Base-by-base conservation (phyloP, 2,888 invertebrate species). In the Reticulitermes lucifugus region DNA sequence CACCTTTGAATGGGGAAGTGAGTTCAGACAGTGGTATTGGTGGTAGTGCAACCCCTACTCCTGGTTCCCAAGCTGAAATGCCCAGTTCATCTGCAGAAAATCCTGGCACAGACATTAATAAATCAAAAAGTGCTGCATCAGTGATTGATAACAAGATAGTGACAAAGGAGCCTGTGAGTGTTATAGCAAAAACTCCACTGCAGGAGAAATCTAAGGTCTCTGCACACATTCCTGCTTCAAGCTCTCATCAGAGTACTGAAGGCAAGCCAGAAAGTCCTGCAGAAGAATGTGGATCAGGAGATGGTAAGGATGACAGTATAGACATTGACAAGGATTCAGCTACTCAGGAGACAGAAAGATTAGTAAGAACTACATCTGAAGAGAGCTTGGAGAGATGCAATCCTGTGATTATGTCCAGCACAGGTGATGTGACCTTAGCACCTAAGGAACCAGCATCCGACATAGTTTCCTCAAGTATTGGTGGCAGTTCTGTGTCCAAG, bases 1-100 rank as follows among this genome's bases (percentile, higher is more conserved):
- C 90, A 87, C 90, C 90, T 0, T 85, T 91, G 6, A 91, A 91
- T 83, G 91, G 90, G 7, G 91, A 91, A 87, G 89, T 90, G 0
- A 90, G 90, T 7, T 91, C 90, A 3, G 90, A 90, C 86, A 90
- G 90, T 84, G 90, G 90, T 35, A 90, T 90, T 70, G 81, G 85
- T 51, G 90, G 90, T 86, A 90, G 90, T 86, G 89, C 90, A 0
- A 89, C 90, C 46, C 90, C 90, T 43, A 90, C 90, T 14, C 90
- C 90, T 1, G 90, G 90, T 86, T 90, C 90, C 10, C 86, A 89
- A 41, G n/a, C 79, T 41, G 77, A 84, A 21, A 71, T 22, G 2
- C 29, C 81, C 60, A 55, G 35, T 35, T 75, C 83, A 60, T 71
- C 73, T 35, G 51, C 73, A 46, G 65, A 41, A 43, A 51, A 25